phyloP scores from a whole-genome alignment of 64 coral and sea anemone genomes.

The Montipora foliosa region DNA sequence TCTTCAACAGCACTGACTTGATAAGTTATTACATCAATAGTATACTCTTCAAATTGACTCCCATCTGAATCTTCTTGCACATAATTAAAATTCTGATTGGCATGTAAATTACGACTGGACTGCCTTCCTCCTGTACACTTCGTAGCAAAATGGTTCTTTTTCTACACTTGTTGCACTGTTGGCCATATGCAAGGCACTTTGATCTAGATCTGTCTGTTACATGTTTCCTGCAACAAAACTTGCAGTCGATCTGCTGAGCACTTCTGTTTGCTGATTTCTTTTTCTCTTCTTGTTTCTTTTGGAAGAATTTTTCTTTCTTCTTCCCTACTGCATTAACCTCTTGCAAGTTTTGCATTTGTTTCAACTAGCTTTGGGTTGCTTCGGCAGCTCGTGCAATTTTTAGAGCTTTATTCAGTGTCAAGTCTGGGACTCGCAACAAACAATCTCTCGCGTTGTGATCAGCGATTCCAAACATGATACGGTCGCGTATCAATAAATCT shows the following conservation, averaged over 20 bases:
- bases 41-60: no score
- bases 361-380: no score
- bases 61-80: not conserved
- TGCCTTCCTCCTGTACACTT: constrained; percentile 1
- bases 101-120: not conserved
- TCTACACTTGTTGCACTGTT: not conserved
- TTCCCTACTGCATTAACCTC: no score
- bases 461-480: constrained; percentile 2
- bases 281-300: not conserved
- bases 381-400: not conserved
- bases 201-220: no score
- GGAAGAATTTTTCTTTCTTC: no score
- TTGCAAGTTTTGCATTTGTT: no score
- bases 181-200: no score
- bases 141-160: constrained; percentile 2
- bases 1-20: not conserved
- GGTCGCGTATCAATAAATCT: constrained; percentile 21
- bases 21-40: no score
- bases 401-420: not conserved
- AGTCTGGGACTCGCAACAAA: not conserved
- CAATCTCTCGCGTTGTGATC: not conserved
- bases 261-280: not conserved
- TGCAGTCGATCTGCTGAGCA: no score
- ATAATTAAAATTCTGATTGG: constrained; percentile 9
- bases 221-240: no score